These are phyloP conservation scores for Micronycteris hirsuta DNA, from an alignment of 2,113 vertebrate genomes.

Conservation along the genomic window DNA sequence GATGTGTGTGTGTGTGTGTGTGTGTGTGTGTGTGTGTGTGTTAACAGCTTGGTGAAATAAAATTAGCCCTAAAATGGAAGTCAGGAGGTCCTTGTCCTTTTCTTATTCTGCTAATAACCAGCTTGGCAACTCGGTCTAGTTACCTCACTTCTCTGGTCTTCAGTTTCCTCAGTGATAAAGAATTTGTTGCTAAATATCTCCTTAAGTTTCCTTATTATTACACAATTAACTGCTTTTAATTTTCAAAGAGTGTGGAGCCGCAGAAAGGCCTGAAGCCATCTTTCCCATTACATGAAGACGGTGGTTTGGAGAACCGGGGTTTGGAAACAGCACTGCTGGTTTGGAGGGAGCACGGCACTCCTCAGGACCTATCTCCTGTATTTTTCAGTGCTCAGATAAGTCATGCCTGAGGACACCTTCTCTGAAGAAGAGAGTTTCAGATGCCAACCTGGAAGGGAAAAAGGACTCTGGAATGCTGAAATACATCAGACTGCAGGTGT, in stretches of 20 bases:
- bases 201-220: not conserved
- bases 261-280: not conserved
- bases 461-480: conserved; percentile 98
- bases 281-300: not conserved
- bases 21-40: not conserved
- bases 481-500: conserved; percentile 97
- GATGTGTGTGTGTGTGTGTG: not conserved
- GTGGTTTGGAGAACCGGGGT: not conserved
- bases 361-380: not conserved
- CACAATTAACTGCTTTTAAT: not conserved
- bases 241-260: not conserved
- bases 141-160: not conserved
- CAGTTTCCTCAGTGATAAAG: not conserved
- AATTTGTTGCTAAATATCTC: not conserved
- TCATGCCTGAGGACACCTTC: conserved; percentile 96
- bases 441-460: conserved; percentile 92
- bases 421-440: conserved; percentile 92
- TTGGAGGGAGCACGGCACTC: not conserved
- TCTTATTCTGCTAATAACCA: not conserved
- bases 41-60: not conserved
- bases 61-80: not conserved
- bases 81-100: not conserved
- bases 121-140: not conserved
- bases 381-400: conserved; percentile 93
- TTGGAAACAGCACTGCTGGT: not conserved